Evolutionary conservation across 1,140 invertebrate species (phyloP).

Genomic region (Drusus annulatus): DNA sequence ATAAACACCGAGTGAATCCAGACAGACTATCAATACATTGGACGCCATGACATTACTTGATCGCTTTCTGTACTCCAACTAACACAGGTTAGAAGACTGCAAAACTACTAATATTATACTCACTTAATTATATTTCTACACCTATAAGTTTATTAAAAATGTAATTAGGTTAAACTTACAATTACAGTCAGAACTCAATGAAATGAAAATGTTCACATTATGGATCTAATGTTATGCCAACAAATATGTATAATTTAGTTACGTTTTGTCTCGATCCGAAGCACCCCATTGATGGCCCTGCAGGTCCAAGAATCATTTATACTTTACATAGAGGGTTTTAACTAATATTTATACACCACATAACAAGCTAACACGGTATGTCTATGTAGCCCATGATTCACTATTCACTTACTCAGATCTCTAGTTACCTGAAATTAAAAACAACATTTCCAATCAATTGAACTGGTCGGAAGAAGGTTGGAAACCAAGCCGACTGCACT

Average conservation of each 20-base stretch:
- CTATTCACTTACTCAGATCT: conserved; percentile 51
- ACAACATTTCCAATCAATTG: background rate
- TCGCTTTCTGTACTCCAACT: background rate
- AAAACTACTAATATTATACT: conserved; percentile 38
- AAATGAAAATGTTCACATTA: conserved; percentile 35
- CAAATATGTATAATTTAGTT: conserved; percentile 8
- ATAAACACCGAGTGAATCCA: background rate
- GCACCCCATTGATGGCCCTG: conserved; percentile 30
- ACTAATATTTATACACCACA: conserved; percentile 57
- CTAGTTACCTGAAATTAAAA: conserved; percentile 55
- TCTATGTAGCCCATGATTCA: conserved; percentile 54
- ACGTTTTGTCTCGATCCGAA: conserved; percentile 14
- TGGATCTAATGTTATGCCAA: conserved; percentile 23
- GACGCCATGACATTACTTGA: conserved; percentile 17
- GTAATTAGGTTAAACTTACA: conserved; percentile 40
- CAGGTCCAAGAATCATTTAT: conserved; percentile 50
- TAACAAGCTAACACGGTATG: conserved; percentile 53
- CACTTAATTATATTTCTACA: conserved; percentile 21
- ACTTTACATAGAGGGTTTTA: conserved; percentile 42
- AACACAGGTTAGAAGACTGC: conserved; percentile 37
- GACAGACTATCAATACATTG: conserved; percentile 16
- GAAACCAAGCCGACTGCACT: no score
- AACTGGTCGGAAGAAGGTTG: no score
- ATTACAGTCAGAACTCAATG: conserved; percentile 39
- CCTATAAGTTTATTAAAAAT: conserved; percentile 41